Conservation (phyloP, 2,888 invertebrate genomes). For the Luffia ferchaultella region DNA sequence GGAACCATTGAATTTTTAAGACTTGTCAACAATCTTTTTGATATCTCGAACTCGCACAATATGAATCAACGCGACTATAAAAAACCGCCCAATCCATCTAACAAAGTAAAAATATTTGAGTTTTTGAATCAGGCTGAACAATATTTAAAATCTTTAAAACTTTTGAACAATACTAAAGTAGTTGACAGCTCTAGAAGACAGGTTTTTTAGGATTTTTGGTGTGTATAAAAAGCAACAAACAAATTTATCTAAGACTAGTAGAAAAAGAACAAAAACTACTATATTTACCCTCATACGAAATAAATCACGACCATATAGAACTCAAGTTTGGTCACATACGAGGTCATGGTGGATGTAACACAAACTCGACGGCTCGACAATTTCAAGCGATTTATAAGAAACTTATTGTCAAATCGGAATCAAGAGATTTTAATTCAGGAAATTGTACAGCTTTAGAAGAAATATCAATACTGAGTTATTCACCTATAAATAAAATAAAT, state of each 20-base stretch:
- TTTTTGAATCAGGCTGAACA: too few species aligned
- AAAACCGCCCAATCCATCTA: neutral
- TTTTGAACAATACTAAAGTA: neutral
- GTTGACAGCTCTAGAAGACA: too few species aligned
- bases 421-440: conserved; percentile 7
- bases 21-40: conserved; percentile 7
- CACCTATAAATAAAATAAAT: conserved; percentile 4
- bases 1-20: conserved; percentile 6
- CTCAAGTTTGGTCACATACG: conserved; percentile 13
- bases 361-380: conserved; percentile 11
- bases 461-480: conserved; percentile 12
- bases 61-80: conserved; percentile 1
- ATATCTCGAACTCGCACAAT: conserved; percentile 2
- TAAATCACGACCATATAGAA: conserved; percentile 15
- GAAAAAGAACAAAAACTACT: neutral
- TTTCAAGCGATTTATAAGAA: too few species aligned
- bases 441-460: conserved; percentile 17
- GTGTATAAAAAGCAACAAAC: too few species aligned
- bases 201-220: too few species aligned
- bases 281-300: conserved; percentile 7
- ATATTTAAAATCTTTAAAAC: neutral
- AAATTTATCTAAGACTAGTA: too few species aligned
- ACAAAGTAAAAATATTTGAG: neutral
- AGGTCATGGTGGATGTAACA: conserved; percentile 14
- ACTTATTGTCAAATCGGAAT: conserved; percentile 16